Evolutionary conservation across 1,140 invertebrate genomes (phyloP).

Genomic region (Nasonia giraulti): DNA sequence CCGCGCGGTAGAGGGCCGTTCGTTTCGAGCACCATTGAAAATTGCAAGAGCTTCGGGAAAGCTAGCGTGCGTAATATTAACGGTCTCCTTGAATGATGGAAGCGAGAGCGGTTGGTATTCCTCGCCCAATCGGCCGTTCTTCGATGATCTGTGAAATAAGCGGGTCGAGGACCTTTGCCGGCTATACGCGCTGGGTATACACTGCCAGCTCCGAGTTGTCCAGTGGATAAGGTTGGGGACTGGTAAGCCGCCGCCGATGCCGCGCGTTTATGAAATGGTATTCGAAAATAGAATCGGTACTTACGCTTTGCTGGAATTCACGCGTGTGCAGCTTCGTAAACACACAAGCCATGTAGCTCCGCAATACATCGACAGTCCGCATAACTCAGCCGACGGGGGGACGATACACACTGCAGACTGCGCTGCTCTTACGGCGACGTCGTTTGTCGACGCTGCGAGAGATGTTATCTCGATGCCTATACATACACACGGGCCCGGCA

Average conservation of each 20-base stretch:
- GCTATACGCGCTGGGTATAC: neutral
- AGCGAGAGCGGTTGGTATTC: too few species aligned
- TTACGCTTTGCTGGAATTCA: too few species aligned
- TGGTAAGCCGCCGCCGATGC: too few species aligned
- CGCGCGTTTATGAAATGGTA: too few species aligned
- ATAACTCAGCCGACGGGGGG: too few species aligned
- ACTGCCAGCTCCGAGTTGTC: neutral
- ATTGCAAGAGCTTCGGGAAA: neutral
- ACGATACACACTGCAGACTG: too few species aligned
- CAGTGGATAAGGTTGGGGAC: too few species aligned
- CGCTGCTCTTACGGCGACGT: neutral
- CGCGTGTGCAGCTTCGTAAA: too few species aligned
- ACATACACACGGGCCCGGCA: too few species aligned
- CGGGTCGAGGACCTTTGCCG: slow-evolving; percentile 13
- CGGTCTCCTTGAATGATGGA: neutral
- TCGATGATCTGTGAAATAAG: neutral
- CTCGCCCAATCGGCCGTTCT: neutral
- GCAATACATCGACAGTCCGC: too few species aligned
- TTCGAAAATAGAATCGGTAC: too few species aligned
- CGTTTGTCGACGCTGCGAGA: neutral
- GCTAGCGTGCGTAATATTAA: neutral
- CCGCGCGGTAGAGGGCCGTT: neutral
- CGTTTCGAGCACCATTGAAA: neutral
- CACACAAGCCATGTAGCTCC: too few species aligned
- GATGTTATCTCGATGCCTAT: neutral